Evolutionary conservation across 2,888 invertebrate genomes (phyloP).

Genomic region (Acheta domesticus): DNA sequence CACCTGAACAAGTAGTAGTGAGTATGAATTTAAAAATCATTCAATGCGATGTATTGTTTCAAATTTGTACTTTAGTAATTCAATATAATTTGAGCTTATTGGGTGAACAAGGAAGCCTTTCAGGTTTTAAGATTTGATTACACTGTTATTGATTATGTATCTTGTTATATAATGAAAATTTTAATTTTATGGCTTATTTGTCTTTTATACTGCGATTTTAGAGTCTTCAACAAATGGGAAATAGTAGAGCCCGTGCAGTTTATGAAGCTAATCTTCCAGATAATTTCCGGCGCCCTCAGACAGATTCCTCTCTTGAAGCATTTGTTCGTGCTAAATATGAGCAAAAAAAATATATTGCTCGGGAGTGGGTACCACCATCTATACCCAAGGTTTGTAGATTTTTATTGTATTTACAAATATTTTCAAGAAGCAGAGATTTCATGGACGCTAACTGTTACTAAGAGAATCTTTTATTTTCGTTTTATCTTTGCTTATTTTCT

Average conservation of each 20-base stretch:
- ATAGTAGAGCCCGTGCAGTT: constrained; percentile 91
- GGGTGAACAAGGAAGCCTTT: no score
- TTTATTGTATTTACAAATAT: no score
- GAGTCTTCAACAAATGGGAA: constrained; percentile 95
- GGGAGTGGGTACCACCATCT: constrained; percentile 90
- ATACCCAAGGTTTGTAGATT: constrained; percentile 65
- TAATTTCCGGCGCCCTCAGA: constrained; percentile 91
- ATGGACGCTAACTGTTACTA: not conserved
- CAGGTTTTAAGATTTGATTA: not conserved
- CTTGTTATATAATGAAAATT: no score
- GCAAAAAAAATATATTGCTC: constrained; percentile 97
- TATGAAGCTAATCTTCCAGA: constrained; percentile 97
- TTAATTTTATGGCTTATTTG: not conserved
- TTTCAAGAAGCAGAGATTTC: no score
- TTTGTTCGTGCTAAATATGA: constrained; percentile 99
- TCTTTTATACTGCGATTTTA: constrained; percentile 52
- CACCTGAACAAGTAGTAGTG: constrained; percentile 92
- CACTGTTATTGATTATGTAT: no score
- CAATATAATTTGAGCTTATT: not conserved
- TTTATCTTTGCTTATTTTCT: not conserved
- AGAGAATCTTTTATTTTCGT: not conserved
- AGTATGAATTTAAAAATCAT: constrained; percentile 41
- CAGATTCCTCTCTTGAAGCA: constrained; percentile 86
- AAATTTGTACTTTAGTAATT: not conserved
- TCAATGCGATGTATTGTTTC: not conserved